Conservation (phyloP, 2,888 invertebrate species). For the Apamea anceps region DNA sequence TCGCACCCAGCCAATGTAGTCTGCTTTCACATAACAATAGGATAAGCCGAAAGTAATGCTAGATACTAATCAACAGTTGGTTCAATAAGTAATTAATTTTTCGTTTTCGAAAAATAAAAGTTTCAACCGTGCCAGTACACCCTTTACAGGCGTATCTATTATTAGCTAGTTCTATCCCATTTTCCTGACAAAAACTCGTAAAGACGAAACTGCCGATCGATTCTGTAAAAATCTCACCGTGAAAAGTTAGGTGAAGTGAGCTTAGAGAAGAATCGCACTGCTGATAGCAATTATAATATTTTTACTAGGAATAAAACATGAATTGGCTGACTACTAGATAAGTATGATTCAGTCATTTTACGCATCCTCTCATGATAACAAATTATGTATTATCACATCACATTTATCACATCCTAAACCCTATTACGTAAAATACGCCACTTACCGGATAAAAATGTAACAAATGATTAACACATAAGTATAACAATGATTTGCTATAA, state of each 20-base stretch:
- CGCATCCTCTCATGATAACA: conserved; percentile 40
- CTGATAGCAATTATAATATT: background rate
- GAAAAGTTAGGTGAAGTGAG: too few relatives aligned
- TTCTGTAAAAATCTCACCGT: too few relatives aligned
- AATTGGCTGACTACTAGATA: conserved; percentile 6
- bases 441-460: conserved; percentile 29
- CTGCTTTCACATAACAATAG: background rate
- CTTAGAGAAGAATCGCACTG: too few relatives aligned
- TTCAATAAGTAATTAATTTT: background rate
- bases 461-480: conserved; percentile 21
- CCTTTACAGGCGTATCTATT: background rate
- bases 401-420: conserved; percentile 26
- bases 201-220: too few relatives aligned
- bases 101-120: background rate
- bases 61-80: background rate
- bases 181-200: conserved; percentile 10
- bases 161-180: background rate
- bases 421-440: conserved; percentile 18
- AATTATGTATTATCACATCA: conserved; percentile 25
- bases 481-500: conserved; percentile 47
- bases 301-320: conserved; percentile 7
- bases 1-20: conserved; percentile 7
- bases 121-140: background rate
- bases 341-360: conserved; percentile 23
- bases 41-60: background rate